Conservation (phyloP, 2,113 vertebrate genomes). For the Piliocolobus tephrosceles region DNA sequence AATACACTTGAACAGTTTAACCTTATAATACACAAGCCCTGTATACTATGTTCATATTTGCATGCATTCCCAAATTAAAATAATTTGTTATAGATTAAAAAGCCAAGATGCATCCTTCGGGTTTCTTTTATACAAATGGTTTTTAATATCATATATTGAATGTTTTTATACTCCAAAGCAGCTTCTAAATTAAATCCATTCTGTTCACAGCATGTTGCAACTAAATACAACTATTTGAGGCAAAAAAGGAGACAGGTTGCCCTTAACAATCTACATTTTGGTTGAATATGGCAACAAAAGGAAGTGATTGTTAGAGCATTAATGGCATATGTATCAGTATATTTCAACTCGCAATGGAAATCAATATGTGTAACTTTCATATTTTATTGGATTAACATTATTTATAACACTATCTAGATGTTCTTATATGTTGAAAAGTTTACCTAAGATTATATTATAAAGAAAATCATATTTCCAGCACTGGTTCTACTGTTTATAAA, state of each 20-base stretch:
- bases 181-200: slow-evolving; percentile 74
- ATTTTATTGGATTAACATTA: slow-evolving; percentile 11
- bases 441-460: neutral
- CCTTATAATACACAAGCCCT: neutral
- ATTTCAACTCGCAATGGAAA: slow-evolving; percentile 38
- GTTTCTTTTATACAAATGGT: slow-evolving; percentile 60
- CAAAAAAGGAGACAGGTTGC: slow-evolving; percentile 46
- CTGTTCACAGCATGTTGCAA: slow-evolving; percentile 61
- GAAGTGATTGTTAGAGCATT: neutral
- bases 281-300: slow-evolving; percentile 16
- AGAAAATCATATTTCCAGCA: neutral
- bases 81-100: slow-evolving; percentile 68
- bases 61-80: slow-evolving; percentile 65
- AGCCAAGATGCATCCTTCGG: slow-evolving; percentile 50
- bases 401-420: neutral
- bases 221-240: slow-evolving; percentile 65
- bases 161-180: slow-evolving; percentile 64
- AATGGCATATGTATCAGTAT: neutral
- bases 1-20: neutral
- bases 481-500: slow-evolving; percentile 15
- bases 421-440: neutral
- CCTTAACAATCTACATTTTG: slow-evolving; percentile 24
- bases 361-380: neutral
- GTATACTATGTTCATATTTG: neutral
- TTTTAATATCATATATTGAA: slow-evolving; percentile 73